Evolutionary conservation across 2,113 vertebrate species (phyloP).

Genomic region (Ranitomeya imitator): DNA sequence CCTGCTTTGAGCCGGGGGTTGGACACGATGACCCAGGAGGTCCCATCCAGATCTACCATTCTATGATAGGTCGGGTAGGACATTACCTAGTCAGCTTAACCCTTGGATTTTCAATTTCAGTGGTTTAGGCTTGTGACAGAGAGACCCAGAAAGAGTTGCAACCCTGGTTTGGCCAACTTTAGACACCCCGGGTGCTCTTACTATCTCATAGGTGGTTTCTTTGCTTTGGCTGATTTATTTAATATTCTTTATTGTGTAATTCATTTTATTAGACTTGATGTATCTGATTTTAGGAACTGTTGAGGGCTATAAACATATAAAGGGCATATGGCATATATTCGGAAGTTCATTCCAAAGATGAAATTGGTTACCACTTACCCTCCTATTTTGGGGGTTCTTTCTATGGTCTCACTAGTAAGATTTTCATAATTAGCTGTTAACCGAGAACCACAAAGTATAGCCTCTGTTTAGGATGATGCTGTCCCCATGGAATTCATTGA

Average conservation of each 20-base stretch:
- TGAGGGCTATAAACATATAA: neutral
- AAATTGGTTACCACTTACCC: neutral
- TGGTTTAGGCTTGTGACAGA: neutral
- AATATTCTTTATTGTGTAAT: neutral
- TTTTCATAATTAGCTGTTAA: neutral
- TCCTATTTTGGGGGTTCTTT: neutral
- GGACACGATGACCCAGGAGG: too few species aligned
- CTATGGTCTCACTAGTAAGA: neutral
- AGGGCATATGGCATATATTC: neutral
- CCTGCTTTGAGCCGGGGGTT: too few species aligned
- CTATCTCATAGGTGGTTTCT: neutral
- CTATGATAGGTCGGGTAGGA: neutral
- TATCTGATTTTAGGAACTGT: neutral
- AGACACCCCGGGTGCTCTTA: neutral
- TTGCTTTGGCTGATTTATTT: neutral
- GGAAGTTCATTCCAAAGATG: neutral
- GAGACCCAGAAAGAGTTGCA: too few species aligned
- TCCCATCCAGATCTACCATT: too few species aligned
- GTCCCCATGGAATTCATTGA: too few species aligned
- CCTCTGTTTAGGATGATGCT: too few species aligned
- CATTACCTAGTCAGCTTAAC: neutral
- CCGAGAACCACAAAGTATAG: neutral
- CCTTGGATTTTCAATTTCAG: neutral
- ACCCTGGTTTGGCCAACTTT: neutral
- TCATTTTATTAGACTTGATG: neutral